A percentile compares a stretch with the other conserved stretches of the same genome.
phyloP scores from a whole-genome alignment of 1,140 invertebrate genomes.

The Polypedilum pembai region DNA sequence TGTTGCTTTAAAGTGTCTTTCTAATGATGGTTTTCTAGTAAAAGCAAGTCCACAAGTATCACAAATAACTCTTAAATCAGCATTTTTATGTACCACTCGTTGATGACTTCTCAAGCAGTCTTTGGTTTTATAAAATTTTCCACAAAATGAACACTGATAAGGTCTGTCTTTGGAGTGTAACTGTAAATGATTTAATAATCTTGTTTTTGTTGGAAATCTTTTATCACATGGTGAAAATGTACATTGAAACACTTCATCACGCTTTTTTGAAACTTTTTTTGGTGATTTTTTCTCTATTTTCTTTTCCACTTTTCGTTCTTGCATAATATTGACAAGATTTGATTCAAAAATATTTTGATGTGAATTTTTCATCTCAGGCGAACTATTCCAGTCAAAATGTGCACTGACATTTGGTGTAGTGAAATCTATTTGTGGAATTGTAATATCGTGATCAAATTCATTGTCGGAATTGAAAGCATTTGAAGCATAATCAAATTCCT shows the following conservation, averaged over 20 bases:
- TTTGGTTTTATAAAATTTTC: slow-evolving; percentile 3
- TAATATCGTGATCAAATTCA: background rate
- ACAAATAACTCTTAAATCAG: slow-evolving; percentile 1
- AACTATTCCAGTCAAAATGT: background rate
- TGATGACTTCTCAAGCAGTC: background rate
- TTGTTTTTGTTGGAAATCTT: background rate
- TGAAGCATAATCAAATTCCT: background rate
- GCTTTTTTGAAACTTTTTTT: background rate
- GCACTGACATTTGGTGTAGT: background rate
- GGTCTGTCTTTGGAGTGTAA: background rate
- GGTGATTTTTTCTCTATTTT: background rate
- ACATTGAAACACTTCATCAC: background rate
- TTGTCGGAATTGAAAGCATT: background rate
- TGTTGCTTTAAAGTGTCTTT: background rate
- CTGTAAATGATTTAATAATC: background rate
- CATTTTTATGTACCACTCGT: background rate
- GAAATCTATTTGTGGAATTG: background rate
- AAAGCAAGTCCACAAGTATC: background rate
- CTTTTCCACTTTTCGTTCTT: background rate
- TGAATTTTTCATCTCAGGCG: background rate
- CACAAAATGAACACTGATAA: background rate
- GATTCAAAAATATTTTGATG: background rate
- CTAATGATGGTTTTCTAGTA: background rate
- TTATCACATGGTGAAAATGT: background rate
- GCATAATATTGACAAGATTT: background rate